phyloP scores from a whole-genome alignment of 2,797 vertebrate species.

The Chelmon rostratus region DNA sequence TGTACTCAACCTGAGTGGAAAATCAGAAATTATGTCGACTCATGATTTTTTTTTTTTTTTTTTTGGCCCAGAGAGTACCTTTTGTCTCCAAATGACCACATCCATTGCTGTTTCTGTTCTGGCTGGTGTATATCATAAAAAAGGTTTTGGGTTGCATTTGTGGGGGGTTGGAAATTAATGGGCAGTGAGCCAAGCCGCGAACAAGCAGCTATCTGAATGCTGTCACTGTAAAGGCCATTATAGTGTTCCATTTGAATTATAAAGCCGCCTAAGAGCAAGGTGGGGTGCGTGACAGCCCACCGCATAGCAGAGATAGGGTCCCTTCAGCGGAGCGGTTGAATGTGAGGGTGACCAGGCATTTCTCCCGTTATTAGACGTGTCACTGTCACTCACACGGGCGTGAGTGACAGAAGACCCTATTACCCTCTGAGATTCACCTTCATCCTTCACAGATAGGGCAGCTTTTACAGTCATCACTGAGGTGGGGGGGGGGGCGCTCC shows the following conservation, averaged over 20 bases:
- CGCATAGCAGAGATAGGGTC: constrained; percentile 68
- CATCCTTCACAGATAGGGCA: constrained; percentile 49
- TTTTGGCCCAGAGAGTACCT: constrained; percentile 19
- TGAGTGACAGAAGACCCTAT: constrained; percentile 79
- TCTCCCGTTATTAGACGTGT: constrained; percentile 79
- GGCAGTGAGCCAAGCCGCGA: constrained; percentile 61
- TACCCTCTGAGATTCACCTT: constrained; percentile 74
- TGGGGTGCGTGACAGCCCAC: constrained; percentile 66
- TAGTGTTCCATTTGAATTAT: constrained; percentile 73
- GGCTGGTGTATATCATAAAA: constrained; percentile 35
- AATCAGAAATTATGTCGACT: constrained; percentile 19
- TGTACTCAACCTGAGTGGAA: constrained; percentile 13
- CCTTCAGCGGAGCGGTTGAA: constrained; percentile 75
- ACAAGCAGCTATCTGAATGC: constrained; percentile 62
- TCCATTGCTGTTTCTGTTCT: constrained; percentile 26
- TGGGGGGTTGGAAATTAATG: constrained; percentile 50
- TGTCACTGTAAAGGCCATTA: constrained; percentile 71
- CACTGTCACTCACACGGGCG: constrained; percentile 80
- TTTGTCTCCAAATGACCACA: constrained; percentile 29
- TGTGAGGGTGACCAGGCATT: constrained; percentile 74
- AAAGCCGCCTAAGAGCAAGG: constrained; percentile 62
- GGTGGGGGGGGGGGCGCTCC: constrained; percentile 23
- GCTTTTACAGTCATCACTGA: constrained; percentile 55
- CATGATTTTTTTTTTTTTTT: neutral
- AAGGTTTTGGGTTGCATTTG: constrained; percentile 20